phyloP scores from a whole-genome alignment of 2,113 vertebrate species.

The Hippopotamus amphibius region DNA sequence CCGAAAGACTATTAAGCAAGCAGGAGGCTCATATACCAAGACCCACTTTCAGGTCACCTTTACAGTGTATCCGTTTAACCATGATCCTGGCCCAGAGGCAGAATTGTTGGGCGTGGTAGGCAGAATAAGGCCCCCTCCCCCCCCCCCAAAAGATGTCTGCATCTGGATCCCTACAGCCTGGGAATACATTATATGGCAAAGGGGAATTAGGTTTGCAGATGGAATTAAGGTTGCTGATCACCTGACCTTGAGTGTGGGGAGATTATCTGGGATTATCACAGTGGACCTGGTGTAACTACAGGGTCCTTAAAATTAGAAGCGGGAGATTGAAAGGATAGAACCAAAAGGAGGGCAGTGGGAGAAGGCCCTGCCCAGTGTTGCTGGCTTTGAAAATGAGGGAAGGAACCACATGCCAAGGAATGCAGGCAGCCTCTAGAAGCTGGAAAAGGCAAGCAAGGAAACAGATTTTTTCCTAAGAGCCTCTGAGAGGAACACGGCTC shows the following conservation, averaged over 20 bases:
- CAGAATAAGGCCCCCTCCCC: background rate
- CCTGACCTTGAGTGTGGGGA: background rate
- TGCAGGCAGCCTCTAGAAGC: background rate
- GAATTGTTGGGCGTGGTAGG: background rate
- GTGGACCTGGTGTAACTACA: accelerated
- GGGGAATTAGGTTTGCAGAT: background rate
- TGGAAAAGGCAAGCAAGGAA: background rate
- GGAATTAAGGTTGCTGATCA: background rate
- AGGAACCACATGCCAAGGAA: background rate
- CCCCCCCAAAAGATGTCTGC: background rate
- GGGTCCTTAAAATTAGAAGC: background rate
- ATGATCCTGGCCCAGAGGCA: background rate
- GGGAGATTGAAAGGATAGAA: background rate
- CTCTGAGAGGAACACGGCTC: background rate
- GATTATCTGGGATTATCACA: background rate
- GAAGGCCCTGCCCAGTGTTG: background rate
- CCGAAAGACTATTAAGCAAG: background rate
- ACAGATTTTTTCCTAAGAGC: background rate
- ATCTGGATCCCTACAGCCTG: background rate
- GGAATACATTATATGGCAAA: background rate
- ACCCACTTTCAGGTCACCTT: background rate
- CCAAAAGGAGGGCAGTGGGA: background rate
- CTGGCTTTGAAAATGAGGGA: background rate
- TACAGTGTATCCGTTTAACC: background rate
- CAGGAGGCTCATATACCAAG: background rate